phyloP scores from a whole-genome alignment of 2,797 vertebrate genomes.

The Prionace glauca region DNA sequence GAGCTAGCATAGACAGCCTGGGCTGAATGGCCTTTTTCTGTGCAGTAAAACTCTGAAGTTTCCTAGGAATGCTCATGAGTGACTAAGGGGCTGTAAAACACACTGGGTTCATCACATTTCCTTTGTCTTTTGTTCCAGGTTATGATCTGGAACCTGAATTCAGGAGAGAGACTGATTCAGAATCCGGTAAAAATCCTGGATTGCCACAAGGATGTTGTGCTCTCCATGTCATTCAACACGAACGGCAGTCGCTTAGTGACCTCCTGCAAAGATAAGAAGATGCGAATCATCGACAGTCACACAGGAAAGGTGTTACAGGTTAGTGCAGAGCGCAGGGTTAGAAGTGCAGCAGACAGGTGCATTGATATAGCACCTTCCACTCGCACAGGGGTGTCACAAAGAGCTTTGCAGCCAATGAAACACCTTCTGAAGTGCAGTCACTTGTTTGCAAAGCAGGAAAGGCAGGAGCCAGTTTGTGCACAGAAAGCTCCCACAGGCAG shows the following conservation, averaged over 20 bases:
- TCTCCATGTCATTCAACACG: conserved; percentile 87
- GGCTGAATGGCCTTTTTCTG: not conserved
- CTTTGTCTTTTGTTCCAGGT: conserved; percentile 56
- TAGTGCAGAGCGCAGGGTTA: not conserved
- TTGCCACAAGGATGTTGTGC: conserved; percentile 73
- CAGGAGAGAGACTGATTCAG: conserved; percentile 60
- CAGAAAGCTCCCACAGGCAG: not conserved
- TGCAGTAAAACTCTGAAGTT: not conserved
- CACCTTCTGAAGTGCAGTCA: not conserved
- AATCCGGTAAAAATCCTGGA: conserved; percentile 70
- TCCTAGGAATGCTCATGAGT: not conserved
- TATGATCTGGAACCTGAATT: conserved; percentile 88
- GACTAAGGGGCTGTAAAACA: not conserved
- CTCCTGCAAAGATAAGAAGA: conserved; percentile 76
- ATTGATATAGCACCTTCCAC: not conserved
- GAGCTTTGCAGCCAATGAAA: not conserved
- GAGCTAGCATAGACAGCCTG: too few relatives aligned
- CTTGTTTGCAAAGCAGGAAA: not conserved
- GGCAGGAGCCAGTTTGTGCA: not conserved
- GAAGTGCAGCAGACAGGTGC: not conserved
- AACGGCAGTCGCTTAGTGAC: conserved; percentile 79
- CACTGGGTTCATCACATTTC: not conserved
- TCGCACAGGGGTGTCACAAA: not conserved
- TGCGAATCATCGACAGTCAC: conserved; percentile 72
- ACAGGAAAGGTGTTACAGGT: conserved; percentile 69